Evolutionary conservation across 2,113 vertebrate genomes (phyloP), one percentile per base, ranked within the genome.

Genomic region (Myiopsitta monachus): DNA sequence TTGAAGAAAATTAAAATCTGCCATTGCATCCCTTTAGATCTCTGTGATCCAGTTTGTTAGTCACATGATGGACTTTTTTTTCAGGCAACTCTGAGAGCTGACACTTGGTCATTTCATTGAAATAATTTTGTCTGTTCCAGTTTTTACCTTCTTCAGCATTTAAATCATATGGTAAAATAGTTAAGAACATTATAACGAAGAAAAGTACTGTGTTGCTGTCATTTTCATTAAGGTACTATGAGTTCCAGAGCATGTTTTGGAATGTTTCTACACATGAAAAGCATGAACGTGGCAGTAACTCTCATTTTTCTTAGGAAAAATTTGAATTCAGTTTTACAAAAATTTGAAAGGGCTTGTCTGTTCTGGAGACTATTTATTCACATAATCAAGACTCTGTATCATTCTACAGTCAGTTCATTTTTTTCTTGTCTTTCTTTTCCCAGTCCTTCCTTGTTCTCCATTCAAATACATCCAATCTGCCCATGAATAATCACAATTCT

Each of bases 311-410:
- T 91, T 41, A 23, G 47, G 43, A 89, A 91, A 89, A 94, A 49
- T 64, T 4, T 72, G 62, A 87, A 67, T 80, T 72, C 0, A 14
- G 6, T 90, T 54, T 62, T 54, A 51, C 18, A 23, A 93, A 95
- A 86, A 61, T 68, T 79, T 95, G 78, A 90, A 95, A 83, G 52
- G 15, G 11, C n/a, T 52, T 77, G 11, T 63, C 90, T 94, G 70
- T 96, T 85, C 83, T 91, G 63, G 31, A 86, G 22, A 46, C 63
- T 91, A 73, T 87, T 75, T 69, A 83, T 95, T 52, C 2, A 4
- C 23, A 95, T 96, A 97, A 96, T 89, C 52, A 88, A 30, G 67
- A 80, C 63, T 89, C 93, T 95, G 75, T 94, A 49, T 67, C 38
- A 49, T 30, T 87, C 46, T 52, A 57, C 28, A 91, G 47, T 72